Base-by-base conservation (phyloP, 1,140 invertebrate species). In the Chironomus striatipennis region DNA sequence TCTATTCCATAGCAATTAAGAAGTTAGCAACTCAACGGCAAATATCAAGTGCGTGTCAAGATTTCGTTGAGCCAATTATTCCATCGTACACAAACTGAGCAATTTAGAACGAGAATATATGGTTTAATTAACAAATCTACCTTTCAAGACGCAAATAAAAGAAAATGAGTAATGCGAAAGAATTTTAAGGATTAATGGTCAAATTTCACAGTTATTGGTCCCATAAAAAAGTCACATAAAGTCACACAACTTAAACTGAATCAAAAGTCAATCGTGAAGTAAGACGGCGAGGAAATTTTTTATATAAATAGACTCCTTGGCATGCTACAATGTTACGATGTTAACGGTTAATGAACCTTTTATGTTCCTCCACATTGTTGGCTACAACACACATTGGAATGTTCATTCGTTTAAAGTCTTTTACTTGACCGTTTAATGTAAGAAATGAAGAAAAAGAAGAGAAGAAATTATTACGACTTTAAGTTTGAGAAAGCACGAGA, bases 271-370 rank as follows among this genome's bases (percentile, higher is more conserved):
- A 34, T 34, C 24, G 24, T 34, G 24, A n/a, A n/a, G n/a, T n/a
- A n/a, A 34, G 24, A 34, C 24, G 24, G 5, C 24, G 24, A 34
- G 5, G 24, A 47, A 47, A 57, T 12, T 1, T 57, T 57, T 12
- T 57, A 57, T 57, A 57, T 57, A 57, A 57, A n/a, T 15, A 15
- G n/a, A 57, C n/a, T 57, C 47, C 47, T 57, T 57, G 47, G 47
- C 47, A 57, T 57, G 47, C 47, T n/a, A 57, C 47, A 57, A 57
- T 57, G 47, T 57, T 57, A 57, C 47, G n/a, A 57, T 57, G 12
- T 57, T 57, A 57, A 57, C 47, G 47, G 47, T 57, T 57, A 57
- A 57, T 57, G 47, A 57, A 57, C 47, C 47, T 57, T 57, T 57
- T 57, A 57, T 57, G 47, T 57, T 57, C 47, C 47, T 57, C n/a